Percentiles rank a stretch among this genome's conserved stretches.
These are phyloP conservation scores for Emesis furor DNA, from an alignment of 2,888 invertebrate genomes.

Conservation along the genomic window DNA sequence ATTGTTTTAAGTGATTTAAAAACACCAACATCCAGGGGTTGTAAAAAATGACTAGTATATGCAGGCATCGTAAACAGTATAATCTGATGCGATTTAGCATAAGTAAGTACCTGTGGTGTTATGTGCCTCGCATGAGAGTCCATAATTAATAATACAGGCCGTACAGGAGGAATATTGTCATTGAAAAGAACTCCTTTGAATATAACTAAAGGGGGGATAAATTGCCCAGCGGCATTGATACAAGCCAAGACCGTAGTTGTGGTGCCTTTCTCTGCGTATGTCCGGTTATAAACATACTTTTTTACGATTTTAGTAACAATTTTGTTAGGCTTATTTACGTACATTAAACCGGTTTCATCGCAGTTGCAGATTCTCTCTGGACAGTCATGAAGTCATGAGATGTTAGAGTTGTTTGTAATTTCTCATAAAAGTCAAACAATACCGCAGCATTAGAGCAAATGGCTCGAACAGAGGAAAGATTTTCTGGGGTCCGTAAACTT, in stretches of 20 bases:
- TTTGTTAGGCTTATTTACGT: conserved; percentile 24
- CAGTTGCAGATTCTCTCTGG: neutral
- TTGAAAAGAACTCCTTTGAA: neutral
- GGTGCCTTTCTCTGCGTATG: conserved; percentile 15
- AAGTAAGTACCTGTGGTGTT: no score
- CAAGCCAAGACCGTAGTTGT: conserved; percentile 9
- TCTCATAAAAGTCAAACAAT: no score
- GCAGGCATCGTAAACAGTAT: no score
- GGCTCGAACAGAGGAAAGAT: neutral
- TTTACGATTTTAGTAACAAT: conserved; percentile 26
- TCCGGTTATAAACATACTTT: conserved; percentile 30
- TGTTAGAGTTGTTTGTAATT: no score
- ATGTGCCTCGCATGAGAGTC: neutral
- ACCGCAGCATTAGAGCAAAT: no score
- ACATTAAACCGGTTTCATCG: neutral
- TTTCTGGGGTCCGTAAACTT: neutral
- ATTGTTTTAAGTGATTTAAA: no score
- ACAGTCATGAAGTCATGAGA: no score
- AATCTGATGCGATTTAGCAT: no score
- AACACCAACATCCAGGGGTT: no score
- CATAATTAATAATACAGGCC: neutral
- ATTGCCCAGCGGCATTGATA: conserved; percentile 20
- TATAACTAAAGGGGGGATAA: neutral
- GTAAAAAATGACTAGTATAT: no score
- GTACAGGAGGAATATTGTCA: neutral